These are phyloP conservation scores for Orestias chungarensis DNA, from an alignment of 2,797 vertebrate genomes.

Conservation along the genomic window DNA sequence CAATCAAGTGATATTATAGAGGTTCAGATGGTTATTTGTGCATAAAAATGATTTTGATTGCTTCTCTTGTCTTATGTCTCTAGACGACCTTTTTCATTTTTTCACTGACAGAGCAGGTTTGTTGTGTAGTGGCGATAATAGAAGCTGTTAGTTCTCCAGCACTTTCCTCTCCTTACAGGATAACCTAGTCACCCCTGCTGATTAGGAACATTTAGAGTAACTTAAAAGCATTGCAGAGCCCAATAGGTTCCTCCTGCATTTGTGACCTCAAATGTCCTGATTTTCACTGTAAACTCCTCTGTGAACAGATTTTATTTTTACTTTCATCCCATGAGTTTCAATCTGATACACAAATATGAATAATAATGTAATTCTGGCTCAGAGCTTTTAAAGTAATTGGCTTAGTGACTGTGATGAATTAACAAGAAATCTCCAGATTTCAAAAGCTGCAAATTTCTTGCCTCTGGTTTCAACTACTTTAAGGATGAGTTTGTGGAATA, in stretches of 20 bases:
- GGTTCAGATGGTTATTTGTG: constrained; percentile 30
- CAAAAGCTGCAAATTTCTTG: constrained; percentile 45
- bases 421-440: constrained; percentile 47
- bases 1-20: constrained; percentile 27
- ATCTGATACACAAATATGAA: constrained; percentile 29
- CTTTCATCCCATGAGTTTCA: constrained; percentile 22
- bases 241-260: constrained; percentile 12
- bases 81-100: constrained; percentile 75
- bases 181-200: constrained; percentile 38
- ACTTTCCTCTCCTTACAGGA: constrained; percentile 34
- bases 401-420: constrained; percentile 36
- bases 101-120: constrained; percentile 77
- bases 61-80: constrained; percentile 62
- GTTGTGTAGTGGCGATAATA: constrained; percentile 62
- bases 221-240: constrained; percentile 12
- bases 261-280: constrained; percentile 26
- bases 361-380: constrained; percentile 44
- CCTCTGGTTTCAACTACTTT: constrained; percentile 37
- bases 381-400: constrained; percentile 45
- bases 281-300: constrained; percentile 27
- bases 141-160: constrained; percentile 48
- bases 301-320: constrained; percentile 35
- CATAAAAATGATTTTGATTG: constrained; percentile 58
- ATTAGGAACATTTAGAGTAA: constrained; percentile 53
- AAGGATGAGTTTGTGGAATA: constrained; percentile 36